Conservation (phyloP, 2,888 invertebrate genomes). For the Lasioglossum vierecki region DNA sequence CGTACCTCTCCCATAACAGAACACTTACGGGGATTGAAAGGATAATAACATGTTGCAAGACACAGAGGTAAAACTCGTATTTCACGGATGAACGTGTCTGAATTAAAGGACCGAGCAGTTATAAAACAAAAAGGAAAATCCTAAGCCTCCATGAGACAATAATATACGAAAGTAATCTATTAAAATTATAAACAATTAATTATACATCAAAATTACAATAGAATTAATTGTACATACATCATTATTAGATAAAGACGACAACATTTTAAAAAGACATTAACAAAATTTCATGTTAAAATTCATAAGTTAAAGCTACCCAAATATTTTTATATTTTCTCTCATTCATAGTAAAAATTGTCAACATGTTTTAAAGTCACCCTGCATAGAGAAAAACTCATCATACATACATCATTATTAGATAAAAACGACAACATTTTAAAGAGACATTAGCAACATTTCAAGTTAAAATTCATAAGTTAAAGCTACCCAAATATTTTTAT, state of each 20-base stretch:
- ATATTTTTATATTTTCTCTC: not conserved
- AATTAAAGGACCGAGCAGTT: too few relatives aligned
- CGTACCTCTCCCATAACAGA: constrained; percentile 22
- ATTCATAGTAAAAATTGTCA: not conserved
- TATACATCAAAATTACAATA: too few relatives aligned
- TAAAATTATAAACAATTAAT: too few relatives aligned
- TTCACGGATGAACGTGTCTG: not conserved
- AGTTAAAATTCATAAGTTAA: not conserved
- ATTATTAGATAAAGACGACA: too few relatives aligned
- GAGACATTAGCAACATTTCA: not conserved
- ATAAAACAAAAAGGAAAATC: too few relatives aligned
- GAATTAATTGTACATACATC: too few relatives aligned
- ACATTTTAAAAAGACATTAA: not conserved
- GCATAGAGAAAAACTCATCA: too few relatives aligned
- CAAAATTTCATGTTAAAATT: not conserved
- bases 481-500: not conserved
- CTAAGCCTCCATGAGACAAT: too few relatives aligned
- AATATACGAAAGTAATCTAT: too few relatives aligned
- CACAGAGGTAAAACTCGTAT: not conserved
- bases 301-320: not conserved
- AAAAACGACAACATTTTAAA: not conserved
- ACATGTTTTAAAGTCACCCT: not conserved
- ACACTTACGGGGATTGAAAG: constrained; percentile 14
- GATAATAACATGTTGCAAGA: constrained; percentile 21
- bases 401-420: too few relatives aligned